Conservation (phyloP, 92 coral and sea anemone species). For the Parazoanthus swiftii region DNA sequence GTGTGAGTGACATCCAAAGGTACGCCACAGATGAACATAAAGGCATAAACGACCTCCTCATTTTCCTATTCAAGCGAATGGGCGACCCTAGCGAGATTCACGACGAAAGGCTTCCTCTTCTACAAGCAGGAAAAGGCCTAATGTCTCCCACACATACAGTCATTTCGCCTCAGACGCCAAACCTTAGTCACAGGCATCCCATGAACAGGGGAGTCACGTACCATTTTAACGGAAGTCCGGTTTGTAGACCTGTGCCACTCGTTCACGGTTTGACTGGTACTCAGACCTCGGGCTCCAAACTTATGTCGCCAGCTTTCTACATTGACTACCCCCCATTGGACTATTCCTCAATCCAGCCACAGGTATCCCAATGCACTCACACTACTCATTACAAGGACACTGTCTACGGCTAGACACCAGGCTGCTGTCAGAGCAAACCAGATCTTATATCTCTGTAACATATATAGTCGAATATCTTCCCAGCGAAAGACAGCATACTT, state of each 20-base stretch:
- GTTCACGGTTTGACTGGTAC: not conserved
- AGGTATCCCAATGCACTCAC: not conserved
- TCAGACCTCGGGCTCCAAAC: not conserved
- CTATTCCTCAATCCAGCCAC: not conserved
- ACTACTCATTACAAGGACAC: not conserved
- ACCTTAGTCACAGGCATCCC: constrained; percentile 2
- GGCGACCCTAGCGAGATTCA: not conserved
- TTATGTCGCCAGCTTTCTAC: not conserved
- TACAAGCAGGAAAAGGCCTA: not conserved
- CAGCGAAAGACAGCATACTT: not conserved
- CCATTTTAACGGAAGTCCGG: not conserved
- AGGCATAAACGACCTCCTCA: not conserved
- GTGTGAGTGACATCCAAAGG: not conserved
- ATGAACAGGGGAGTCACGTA: not conserved
- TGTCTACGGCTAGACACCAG: not conserved
- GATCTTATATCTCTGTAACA: constrained; percentile 6
- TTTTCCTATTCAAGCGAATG: constrained; percentile 1
- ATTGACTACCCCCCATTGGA: not conserved
- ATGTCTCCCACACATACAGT: not conserved
- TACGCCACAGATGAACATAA: constrained; percentile 1
- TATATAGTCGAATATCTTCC: not conserved
- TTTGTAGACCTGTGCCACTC: constrained; percentile 9
- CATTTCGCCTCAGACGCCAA: not conserved
- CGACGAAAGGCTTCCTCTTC: not conserved
- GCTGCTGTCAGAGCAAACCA: not conserved